Conservation (phyloP, 1,140 invertebrate genomes). For the Bombus picipes region DNA sequence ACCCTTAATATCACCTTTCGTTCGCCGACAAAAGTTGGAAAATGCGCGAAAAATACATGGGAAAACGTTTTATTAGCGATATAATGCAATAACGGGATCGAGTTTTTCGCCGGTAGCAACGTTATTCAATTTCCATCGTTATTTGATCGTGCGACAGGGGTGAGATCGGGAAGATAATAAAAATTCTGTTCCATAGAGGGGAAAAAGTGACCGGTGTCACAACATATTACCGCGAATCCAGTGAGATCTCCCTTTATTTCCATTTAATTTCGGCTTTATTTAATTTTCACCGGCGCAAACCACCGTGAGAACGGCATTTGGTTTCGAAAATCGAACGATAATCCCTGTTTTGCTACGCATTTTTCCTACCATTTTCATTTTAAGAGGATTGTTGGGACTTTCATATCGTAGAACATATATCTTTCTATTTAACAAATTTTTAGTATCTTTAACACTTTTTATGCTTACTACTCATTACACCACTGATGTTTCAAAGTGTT, state of each 20-base stretch:
- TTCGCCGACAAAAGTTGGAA: not conserved
- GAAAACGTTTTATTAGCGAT: conserved; percentile 36
- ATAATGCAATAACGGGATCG: conserved; percentile 38
- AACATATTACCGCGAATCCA: conserved; percentile 31
- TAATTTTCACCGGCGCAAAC: conserved; percentile 5
- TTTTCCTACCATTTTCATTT: not conserved
- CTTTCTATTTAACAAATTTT: no score
- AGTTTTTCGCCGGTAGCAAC: conserved; percentile 22
- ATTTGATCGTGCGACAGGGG: conserved; percentile 26
- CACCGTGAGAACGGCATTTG: not conserved
- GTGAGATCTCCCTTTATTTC: conserved; percentile 16
- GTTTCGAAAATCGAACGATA: conserved; percentile 10
- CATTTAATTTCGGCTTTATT: conserved; percentile 36
- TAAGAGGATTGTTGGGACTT: not conserved
- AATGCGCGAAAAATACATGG: not conserved
- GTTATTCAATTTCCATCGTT: conserved; percentile 51
- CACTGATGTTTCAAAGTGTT: no score
- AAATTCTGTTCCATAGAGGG: conserved; percentile 10
- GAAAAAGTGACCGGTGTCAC: conserved; percentile 17
- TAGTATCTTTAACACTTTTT: not conserved
- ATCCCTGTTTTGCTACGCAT: no score
- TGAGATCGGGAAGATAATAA: conserved; percentile 19
- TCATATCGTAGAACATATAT: not conserved
- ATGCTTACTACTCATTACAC: no score
- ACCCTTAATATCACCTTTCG: not conserved